phyloP scores from a whole-genome alignment of 2,888 invertebrate species.

The Lissonota sp. region DNA sequence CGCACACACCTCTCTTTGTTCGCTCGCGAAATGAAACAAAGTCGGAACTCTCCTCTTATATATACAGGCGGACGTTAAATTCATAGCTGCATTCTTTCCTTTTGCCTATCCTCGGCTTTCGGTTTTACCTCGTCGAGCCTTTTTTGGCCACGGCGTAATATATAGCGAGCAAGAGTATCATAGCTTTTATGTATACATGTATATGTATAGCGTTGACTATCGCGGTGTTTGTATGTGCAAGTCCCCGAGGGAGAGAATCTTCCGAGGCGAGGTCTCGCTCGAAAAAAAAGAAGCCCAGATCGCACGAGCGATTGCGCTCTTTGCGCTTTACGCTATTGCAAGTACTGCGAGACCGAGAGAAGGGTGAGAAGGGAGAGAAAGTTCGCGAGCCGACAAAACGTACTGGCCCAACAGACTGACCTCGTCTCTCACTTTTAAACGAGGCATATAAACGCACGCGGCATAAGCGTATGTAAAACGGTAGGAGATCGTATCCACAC shows the following conservation, averaged over 20 bases:
- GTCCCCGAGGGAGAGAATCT: conserved; percentile 24
- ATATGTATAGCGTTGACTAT: conserved; percentile 47
- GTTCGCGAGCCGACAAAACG: conserved; percentile 55
- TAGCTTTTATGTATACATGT: neutral
- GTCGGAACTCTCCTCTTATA: conserved; percentile 19
- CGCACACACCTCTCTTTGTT: conserved; percentile 26
- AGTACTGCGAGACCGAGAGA: conserved; percentile 21
- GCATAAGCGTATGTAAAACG: conserved; percentile 64
- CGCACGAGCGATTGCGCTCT: conserved; percentile 60
- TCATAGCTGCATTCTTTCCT: conserved; percentile 31
- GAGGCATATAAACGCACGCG: conserved; percentile 61
- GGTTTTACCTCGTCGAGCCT: conserved; percentile 61
- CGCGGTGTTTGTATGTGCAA: neutral
- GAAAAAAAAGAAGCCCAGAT: conserved; percentile 63
- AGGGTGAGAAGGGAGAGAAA: conserved; percentile 36
- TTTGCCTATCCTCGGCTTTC: conserved; percentile 49
- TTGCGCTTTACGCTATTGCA: conserved; percentile 17
- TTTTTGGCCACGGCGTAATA: conserved; percentile 57
- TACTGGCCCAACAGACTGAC: conserved; percentile 58
- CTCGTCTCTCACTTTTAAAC: conserved; percentile 67
- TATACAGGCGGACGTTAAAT: conserved; percentile 25
- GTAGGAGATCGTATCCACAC: conserved; percentile 64
- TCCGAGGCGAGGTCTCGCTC: conserved; percentile 23
- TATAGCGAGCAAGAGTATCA: conserved; percentile 35
- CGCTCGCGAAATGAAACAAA: conserved; percentile 11